Conservation (phyloP, 2,113 vertebrate species). For the Peromyscus maniculatus region DNA sequence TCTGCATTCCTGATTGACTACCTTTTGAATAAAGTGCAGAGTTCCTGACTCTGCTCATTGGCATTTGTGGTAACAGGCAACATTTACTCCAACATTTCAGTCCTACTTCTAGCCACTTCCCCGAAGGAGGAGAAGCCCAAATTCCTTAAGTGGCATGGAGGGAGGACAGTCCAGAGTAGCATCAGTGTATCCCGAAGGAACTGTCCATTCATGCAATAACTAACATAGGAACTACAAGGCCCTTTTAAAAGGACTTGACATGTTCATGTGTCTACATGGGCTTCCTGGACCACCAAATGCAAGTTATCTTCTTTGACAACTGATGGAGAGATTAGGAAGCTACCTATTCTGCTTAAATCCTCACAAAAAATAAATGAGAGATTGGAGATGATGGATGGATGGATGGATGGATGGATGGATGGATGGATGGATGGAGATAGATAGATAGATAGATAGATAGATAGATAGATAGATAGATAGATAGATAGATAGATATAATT, state of each 20-base stretch:
- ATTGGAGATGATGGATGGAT: no score
- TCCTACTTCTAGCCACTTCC: not conserved
- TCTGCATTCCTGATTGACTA: not conserved
- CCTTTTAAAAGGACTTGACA: not conserved
- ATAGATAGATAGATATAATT: not conserved
- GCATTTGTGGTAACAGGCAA: not conserved
- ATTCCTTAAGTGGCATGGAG: slow-evolving; percentile 92
- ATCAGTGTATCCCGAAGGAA: slow-evolving; percentile 83
- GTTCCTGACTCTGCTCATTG: not conserved
- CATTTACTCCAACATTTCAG: not conserved
- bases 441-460: no score
- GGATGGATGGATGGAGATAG: no score
- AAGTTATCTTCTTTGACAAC: not conserved
- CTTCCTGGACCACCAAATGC: not conserved
- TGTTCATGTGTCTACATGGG: not conserved
- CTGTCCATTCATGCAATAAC: slow-evolving; percentile 81
- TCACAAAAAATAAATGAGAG: not conserved
- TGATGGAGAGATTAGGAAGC: not conserved
- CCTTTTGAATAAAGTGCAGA: not conserved
- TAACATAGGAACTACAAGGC: not conserved
- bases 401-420: no score
- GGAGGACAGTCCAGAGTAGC: slow-evolving; percentile 87
- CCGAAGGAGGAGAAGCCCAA: no score
- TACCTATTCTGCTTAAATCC: not conserved
- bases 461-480: not conserved